These are phyloP conservation scores for Xiphias gladius DNA, from an alignment of 2,113 vertebrate species.

Conservation along the genomic window DNA sequence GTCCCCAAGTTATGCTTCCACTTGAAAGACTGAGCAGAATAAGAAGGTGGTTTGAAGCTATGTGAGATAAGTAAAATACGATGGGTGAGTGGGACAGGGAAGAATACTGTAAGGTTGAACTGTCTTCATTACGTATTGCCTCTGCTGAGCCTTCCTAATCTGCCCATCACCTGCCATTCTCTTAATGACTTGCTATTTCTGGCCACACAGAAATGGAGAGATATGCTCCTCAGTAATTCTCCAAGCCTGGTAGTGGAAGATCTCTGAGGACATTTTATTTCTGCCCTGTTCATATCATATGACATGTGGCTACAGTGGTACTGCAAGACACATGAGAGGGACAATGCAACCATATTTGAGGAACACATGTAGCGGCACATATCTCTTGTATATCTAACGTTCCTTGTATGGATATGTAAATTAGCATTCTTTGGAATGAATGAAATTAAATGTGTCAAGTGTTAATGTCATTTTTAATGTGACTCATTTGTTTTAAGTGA, in stretches of 20 bases:
- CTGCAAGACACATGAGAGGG: conserved; percentile 23
- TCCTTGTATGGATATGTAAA: background rate
- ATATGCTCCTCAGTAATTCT: conserved; percentile 66
- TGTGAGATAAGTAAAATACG: conserved; percentile 53
- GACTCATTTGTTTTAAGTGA: conserved; percentile 45
- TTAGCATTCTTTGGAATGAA: background rate
- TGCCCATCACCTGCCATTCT: conserved; percentile 81
- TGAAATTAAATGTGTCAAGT: background rate
- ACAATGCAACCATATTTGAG: background rate
- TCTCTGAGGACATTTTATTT: conserved; percentile 61
- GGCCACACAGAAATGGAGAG: conserved; percentile 74
- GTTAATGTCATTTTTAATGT: conserved; percentile 16
- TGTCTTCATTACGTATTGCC: conserved; percentile 75
- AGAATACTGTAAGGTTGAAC: conserved; percentile 66
- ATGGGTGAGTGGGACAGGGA: conserved; percentile 54
- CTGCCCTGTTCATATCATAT: conserved; percentile 43
- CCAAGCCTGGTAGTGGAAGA: conserved; percentile 28
- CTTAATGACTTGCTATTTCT: conserved; percentile 86
- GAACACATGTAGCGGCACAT: background rate
- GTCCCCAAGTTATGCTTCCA: conserved; percentile 36
- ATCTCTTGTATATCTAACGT: background rate
- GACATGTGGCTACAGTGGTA: conserved; percentile 32
- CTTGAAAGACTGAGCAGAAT: conserved; percentile 41
- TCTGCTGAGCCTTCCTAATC: conserved; percentile 76
- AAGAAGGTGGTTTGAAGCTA: conserved; percentile 54